Percentiles rank a stretch among this genome's conserved stretches.
Conservation (phyloP, 2,888 invertebrate species). For the Frankliniella fusca region DNA sequence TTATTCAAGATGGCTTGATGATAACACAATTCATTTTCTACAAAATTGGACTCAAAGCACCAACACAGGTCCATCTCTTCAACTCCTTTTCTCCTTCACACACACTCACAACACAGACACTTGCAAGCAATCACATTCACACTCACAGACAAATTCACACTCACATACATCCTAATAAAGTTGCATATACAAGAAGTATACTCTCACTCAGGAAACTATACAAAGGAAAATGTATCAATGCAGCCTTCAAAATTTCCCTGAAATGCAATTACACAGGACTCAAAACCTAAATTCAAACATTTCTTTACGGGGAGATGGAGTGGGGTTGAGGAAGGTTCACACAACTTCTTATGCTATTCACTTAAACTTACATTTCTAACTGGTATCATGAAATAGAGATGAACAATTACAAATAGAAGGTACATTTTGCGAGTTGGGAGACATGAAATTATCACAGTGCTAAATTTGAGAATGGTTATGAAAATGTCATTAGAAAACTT, state of each 20-base stretch:
- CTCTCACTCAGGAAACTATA: neutral
- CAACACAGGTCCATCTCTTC: too few relatives aligned
- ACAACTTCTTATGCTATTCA: conserved; percentile 3
- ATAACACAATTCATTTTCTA: neutral
- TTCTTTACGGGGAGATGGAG: neutral
- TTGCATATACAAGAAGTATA: neutral
- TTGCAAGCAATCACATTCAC: too few relatives aligned
- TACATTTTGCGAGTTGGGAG: conserved; percentile 22
- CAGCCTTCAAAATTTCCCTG: neutral
- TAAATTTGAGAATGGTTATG: conserved; percentile 19
- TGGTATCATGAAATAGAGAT: conserved; percentile 20
- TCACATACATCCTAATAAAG: neutral
- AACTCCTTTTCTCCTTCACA: too few relatives aligned
- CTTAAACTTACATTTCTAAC: conserved; percentile 12
- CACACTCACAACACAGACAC: too few relatives aligned
- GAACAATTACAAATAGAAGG: conserved; percentile 17
- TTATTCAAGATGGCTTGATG: neutral
- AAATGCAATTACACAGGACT: neutral
- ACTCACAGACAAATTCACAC: neutral
- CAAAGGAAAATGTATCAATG: neutral
- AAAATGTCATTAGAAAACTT: conserved; percentile 15
- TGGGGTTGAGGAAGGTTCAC: conserved; percentile 15
- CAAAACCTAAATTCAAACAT: neutral
- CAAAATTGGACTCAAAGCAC: too few relatives aligned
- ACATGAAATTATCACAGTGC: conserved; percentile 26